phyloP scores from a whole-genome alignment of 2,888 invertebrate species.

The Thymelicus sylvestris region DNA sequence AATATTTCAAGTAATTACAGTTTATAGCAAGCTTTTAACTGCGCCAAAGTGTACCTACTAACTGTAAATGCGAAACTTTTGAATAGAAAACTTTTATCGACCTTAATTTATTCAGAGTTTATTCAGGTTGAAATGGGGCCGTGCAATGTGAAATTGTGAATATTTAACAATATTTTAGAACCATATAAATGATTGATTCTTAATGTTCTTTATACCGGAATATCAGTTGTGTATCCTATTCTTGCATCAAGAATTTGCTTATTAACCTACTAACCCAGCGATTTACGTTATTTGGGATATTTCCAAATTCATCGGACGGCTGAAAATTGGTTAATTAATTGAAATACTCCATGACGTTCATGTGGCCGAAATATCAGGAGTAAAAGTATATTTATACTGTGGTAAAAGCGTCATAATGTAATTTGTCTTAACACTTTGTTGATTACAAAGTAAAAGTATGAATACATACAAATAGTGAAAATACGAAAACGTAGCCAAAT shows the following conservation, averaged over 20 bases:
- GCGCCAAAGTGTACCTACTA: constrained; percentile 9
- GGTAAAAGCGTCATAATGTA: too few species aligned
- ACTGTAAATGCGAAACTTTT: constrained; percentile 34
- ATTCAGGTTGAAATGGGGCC: constrained; percentile 23
- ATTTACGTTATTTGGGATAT: background rate
- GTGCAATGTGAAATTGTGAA: constrained; percentile 27
- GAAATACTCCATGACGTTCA: too few species aligned
- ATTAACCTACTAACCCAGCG: constrained; percentile 4
- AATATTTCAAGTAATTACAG: background rate
- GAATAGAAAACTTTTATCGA: constrained; percentile 36
- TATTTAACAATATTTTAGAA: constrained; percentile 18
- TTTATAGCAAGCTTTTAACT: constrained; percentile 19
- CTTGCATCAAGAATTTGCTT: background rate
- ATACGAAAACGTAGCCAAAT: too few species aligned
- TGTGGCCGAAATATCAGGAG: too few species aligned
- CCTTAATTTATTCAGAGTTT: constrained; percentile 30
- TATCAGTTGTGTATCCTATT: background rate
- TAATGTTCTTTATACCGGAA: background rate
- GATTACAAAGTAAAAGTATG: too few species aligned
- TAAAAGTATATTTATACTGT: too few species aligned
- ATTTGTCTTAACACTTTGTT: too few species aligned
- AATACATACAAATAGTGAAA: too few species aligned
- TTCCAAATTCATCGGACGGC: constrained; percentile 1
- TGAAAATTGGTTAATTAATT: background rate
- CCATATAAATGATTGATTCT: constrained; percentile 5